Conservation (phyloP, 2,888 invertebrate genomes). For the Netelia inedita region DNA sequence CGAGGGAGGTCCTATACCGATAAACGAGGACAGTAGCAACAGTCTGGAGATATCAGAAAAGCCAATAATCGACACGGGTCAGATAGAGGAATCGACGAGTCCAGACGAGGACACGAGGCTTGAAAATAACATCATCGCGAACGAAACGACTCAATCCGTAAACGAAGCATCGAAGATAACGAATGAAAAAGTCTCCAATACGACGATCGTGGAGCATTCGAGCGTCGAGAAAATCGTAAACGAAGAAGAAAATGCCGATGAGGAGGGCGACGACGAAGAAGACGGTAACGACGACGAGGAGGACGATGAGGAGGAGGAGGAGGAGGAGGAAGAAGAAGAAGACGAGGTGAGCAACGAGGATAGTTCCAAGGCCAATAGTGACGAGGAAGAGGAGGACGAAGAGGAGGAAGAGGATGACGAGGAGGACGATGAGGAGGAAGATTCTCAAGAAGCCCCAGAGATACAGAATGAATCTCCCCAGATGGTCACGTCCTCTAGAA, state of each 20-base stretch:
- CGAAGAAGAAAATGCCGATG: constrained; percentile 71
- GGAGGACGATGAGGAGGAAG: constrained; percentile 72
- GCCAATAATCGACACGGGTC: constrained; percentile 87
- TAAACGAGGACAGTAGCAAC: constrained; percentile 89
- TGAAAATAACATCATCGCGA: constrained; percentile 73
- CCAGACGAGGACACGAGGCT: constrained; percentile 70
- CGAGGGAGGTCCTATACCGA: constrained; percentile 88
- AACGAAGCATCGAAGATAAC: constrained; percentile 75
- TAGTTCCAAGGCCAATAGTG: constrained; percentile 68
- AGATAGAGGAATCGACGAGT: constrained; percentile 79
- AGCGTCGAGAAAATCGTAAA: constrained; percentile 75
- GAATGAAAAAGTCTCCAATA: constrained; percentile 77
- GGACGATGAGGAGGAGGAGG: constrained; percentile 69
- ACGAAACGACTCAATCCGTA: constrained; percentile 74
- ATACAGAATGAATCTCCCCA: constrained; percentile 57
- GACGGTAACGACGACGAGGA: constrained; percentile 67
- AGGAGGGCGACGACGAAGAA: constrained; percentile 72
- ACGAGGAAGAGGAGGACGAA: constrained; percentile 69
- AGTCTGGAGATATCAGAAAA: constrained; percentile 87
- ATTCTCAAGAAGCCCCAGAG: constrained; percentile 71
- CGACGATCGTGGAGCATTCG: constrained; percentile 75
- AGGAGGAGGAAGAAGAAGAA: constrained; percentile 69
- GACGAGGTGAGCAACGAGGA: constrained; percentile 69
- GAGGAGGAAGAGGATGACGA: constrained; percentile 61
- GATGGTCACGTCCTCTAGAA: constrained; percentile 43